Percentiles rank a stretch among this genome's conserved stretches.
Conservation (phyloP, 1,140 invertebrate genomes). For the Bombus impatiens region DNA sequence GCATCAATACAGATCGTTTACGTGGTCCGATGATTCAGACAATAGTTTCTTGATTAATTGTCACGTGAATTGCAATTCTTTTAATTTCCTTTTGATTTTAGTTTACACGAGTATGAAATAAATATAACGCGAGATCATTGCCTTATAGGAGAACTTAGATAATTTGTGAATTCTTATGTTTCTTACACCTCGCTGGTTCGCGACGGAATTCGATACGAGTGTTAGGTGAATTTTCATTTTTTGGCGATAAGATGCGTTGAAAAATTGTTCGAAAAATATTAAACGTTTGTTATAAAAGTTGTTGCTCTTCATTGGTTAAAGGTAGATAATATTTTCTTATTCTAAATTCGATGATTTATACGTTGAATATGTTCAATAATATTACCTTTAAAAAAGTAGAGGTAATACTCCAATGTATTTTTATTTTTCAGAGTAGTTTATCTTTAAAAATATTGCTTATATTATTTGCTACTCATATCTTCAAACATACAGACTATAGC, state of each 20-base stretch:
- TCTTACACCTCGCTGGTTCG: not conserved
- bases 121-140: slow-evolving; percentile 5
- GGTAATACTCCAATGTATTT: no score
- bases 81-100: not conserved
- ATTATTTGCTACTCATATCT: no score
- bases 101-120: not conserved
- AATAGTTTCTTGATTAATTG: not conserved
- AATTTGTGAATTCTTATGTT: slow-evolving; percentile 7
- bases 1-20: not conserved
- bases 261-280: not conserved
- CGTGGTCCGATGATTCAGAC: not conserved
- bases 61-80: not conserved
- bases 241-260: not conserved
- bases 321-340: no score
- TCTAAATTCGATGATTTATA: no score
- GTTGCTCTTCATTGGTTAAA: no score
- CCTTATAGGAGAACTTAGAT: not conserved
- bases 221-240: not conserved
- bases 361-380: no score
- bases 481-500: no score
- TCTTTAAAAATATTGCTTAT: no score
- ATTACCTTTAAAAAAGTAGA: no score
- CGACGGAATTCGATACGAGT: slow-evolving; percentile 10
- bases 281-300: no score
- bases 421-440: no score